Evolutionary conservation across 2,113 vertebrate species (phyloP).

Genomic region (Pelecanoides urinatrix): DNA sequence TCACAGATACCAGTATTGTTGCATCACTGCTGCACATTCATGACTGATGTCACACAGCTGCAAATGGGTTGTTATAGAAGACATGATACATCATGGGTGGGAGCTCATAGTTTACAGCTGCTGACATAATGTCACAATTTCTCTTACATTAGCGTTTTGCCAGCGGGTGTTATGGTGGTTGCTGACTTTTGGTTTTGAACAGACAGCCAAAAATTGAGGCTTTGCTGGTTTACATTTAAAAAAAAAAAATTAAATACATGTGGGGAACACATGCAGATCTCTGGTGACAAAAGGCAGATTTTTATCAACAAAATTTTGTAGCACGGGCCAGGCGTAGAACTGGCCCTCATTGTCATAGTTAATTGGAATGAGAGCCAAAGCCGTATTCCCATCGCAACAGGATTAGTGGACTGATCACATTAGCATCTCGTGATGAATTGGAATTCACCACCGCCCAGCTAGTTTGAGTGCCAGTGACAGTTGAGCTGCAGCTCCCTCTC

Average conservation of each 20-base stretch:
- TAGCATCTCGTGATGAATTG: background rate
- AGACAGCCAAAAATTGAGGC: background rate
- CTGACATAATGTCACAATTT: background rate
- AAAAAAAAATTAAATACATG: background rate
- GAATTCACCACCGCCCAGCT: background rate
- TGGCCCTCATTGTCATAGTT: fast-evolving
- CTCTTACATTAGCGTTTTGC: background rate
- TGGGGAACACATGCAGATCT: background rate
- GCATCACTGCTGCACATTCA: background rate
- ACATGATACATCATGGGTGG: background rate
- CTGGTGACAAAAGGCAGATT: background rate
- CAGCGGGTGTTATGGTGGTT: background rate
- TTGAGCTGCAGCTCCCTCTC: background rate
- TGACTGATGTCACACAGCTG: background rate
- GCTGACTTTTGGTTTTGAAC: background rate
- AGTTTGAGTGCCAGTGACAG: background rate
- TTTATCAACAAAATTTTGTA: background rate
- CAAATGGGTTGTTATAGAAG: background rate
- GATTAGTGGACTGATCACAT: background rate
- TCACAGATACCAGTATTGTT: background rate
- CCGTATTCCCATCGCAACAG: background rate
- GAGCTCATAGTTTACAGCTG: background rate
- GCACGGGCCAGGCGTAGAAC: background rate
- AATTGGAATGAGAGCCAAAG: background rate
- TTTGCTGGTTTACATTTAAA: background rate